Conservation (phyloP, 2,797 vertebrate genomes). For the Tragopan temminckii region DNA sequence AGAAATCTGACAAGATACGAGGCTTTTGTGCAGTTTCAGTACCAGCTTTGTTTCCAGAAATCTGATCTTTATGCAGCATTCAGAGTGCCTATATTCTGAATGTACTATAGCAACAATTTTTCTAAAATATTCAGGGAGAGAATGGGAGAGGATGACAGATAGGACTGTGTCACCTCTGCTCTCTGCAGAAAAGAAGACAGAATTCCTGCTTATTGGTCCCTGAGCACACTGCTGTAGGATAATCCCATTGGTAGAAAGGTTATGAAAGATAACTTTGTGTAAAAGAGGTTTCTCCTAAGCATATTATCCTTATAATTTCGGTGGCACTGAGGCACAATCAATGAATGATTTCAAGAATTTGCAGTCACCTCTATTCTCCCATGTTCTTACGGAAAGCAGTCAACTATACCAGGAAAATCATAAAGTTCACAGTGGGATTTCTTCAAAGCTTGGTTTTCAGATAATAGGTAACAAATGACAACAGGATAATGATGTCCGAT, state of each 20-base stretch:
- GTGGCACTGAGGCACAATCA: neutral
- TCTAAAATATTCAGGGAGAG: neutral
- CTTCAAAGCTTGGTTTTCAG: neutral
- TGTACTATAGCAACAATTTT: neutral
- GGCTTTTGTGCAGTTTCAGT: neutral
- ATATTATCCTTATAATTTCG: neutral
- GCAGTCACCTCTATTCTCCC: neutral
- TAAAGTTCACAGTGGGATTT: neutral
- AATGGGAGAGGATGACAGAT: neutral
- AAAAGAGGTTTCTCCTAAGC: neutral
- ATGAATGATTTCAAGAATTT: neutral
- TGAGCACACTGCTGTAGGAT: accelerated
- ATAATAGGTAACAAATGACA: neutral
- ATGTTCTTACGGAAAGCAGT: neutral
- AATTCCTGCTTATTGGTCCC: neutral
- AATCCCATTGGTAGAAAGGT: neutral
- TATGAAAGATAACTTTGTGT: neutral
- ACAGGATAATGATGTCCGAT: neutral
- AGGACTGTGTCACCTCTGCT: neutral
- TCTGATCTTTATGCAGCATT: neutral
- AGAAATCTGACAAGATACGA: neutral
- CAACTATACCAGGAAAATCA: neutral
- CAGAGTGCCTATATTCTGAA: neutral
- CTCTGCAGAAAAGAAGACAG: neutral
- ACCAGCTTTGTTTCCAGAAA: neutral